phyloP scores from a whole-genome alignment of 2,888 invertebrate genomes.

The Stratiomys singularior region DNA sequence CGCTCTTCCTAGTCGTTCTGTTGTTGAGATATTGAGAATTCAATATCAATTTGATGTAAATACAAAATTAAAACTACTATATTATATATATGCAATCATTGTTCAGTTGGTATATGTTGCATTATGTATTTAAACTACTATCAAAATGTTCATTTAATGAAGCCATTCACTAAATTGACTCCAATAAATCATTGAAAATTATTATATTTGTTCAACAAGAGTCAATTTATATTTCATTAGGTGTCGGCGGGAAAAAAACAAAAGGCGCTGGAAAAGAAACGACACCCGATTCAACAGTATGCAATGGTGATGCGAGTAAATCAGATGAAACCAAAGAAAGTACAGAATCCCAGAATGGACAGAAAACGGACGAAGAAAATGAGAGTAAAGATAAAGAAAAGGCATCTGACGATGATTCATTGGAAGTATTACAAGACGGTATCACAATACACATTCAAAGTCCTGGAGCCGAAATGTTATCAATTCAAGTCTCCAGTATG shows the following conservation, averaged over 20 bases:
- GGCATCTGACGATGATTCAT: slow-evolving; percentile 42
- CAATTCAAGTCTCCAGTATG: slow-evolving; percentile 97
- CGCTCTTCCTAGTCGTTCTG: no score
- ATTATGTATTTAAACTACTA: no score
- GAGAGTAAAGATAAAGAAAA: slow-evolving; percentile 41
- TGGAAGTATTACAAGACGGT: slow-evolving; percentile 91
- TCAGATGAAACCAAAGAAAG: slow-evolving; percentile 43
- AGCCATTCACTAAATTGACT: no score
- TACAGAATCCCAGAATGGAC: slow-evolving; percentile 30
- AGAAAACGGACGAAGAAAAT: slow-evolving; percentile 34
- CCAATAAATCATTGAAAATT: no score
- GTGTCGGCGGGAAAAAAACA: slow-evolving; percentile 47
- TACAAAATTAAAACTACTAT: no score
- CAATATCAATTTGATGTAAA: no score
- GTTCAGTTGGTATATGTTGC: no score
- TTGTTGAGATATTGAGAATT: no score
- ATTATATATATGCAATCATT: no score
- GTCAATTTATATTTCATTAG: slow-evolving; percentile 42
- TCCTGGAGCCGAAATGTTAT: slow-evolving; percentile 90
- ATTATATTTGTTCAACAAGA: no score
- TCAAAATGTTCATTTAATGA: no score
- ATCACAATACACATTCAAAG: slow-evolving; percentile 94
- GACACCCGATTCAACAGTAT: slow-evolving; percentile 46
- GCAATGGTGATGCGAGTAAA: slow-evolving; percentile 48
- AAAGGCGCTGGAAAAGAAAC: slow-evolving; percentile 14